Evolutionary conservation across 37 sponge, comb jelly and placozoan genomes (phyloP), one percentile per base, ranked within the genome.

Genomic region (Spongilla lacustris): DNA sequence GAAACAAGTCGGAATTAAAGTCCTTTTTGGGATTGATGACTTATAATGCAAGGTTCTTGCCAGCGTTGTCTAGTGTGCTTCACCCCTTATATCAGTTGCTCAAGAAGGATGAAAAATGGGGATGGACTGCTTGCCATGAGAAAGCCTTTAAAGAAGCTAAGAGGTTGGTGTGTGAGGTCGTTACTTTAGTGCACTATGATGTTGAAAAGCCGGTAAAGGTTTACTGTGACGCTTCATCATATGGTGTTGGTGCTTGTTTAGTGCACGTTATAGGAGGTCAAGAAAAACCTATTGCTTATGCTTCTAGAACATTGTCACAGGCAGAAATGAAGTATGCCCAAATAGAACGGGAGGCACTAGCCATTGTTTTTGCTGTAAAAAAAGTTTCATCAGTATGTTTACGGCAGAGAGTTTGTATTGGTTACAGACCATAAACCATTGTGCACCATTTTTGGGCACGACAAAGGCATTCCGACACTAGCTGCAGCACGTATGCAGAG

Each of bases 241-340:
- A 86, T 69, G 86, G 86, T 25, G 0, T 86, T 30, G 86, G 86
- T 17, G 80, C 86, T 30, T 70, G 78, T 23, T 8, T 86, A 1
- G 36, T 80, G 22, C 91, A 90, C n/a, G 46, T 67, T 22, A 66
- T 71, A 28, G 79, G 68, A 50, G 83, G 83, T 28, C 28, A 10
- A 73, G 91, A 90, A 27, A 34, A 83, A 22, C 91, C 91, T 1
- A 32, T 91, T 46, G 92, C 87, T 31, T 86, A 66, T 68, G 87
- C 87, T 27, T 90, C 91, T 11, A 22, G 91, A 38, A 85, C 81
- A 12, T 58, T 90, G 11, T 46, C 80, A n/a, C 8, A 36, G 22
- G 31, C 84, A 89, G 49, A 48, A 74, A 13, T 84, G n/a, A n/a
- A 83, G 1, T 91, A 80, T 50, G 28, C 86, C 11, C 86, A 80